Conservation (phyloP, 2,797 vertebrate species). For the Bucorvus abyssinicus region DNA sequence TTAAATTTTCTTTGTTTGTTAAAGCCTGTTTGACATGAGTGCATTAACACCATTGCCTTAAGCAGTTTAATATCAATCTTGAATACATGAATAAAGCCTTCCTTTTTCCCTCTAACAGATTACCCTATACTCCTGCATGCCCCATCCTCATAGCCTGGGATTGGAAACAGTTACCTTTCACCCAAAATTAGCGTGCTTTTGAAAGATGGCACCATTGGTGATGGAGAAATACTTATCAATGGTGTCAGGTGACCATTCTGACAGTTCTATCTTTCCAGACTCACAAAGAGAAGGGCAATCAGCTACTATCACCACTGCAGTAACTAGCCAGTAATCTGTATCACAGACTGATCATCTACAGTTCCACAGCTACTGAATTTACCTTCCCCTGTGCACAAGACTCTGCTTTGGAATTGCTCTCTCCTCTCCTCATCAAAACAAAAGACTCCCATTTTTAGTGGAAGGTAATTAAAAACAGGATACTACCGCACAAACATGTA, state of each 20-base stretch:
- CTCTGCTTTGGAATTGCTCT: background rate
- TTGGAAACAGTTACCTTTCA: background rate
- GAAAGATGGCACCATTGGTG: background rate
- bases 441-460: background rate
- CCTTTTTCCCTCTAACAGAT: background rate
- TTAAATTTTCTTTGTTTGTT: background rate
- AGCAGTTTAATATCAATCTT: background rate
- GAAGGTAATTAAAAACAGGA: background rate
- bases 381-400: background rate
- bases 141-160: background rate
- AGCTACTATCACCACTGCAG: background rate
- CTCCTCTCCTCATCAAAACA: background rate
- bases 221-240: background rate
- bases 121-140: background rate
- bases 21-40: background rate
- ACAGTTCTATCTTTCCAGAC: background rate
- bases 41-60: background rate
- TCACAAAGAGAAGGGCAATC: background rate
- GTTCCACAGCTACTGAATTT: background rate
- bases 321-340: background rate
- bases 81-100: background rate
- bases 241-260: background rate
- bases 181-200: background rate
- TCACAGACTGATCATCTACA: background rate
- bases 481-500: background rate